Percentiles rank a stretch among this genome's conserved stretches.
phyloP scores from a whole-genome alignment of 2,113 vertebrate species.

The Clarias gariepinus region DNA sequence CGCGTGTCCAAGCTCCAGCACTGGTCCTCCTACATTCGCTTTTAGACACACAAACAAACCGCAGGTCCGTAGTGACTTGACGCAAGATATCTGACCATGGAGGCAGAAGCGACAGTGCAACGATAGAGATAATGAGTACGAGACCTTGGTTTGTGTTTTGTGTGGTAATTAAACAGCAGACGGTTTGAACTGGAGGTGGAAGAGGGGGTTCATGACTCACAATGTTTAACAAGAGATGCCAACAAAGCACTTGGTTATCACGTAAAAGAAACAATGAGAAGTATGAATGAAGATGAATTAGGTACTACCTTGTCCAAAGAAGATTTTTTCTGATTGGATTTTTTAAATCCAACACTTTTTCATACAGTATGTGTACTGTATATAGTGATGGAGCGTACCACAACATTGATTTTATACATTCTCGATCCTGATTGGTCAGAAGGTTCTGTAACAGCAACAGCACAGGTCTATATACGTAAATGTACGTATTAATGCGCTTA shows the following conservation, averaged over 20 bases:
- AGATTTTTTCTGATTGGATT: not conserved
- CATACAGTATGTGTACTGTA: not conserved
- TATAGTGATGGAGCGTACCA: not conserved
- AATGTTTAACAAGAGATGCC: not conserved
- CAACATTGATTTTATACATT: not conserved
- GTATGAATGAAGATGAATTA: not conserved
- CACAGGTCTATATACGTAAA: too few relatives aligned
- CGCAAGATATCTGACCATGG: not conserved
- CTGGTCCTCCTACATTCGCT: constrained; percentile 7
- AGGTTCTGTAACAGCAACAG: too few relatives aligned
- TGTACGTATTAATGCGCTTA: too few relatives aligned
- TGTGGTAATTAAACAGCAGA: not conserved
- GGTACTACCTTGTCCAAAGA: not conserved
- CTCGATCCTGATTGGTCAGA: not conserved
- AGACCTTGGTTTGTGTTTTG: not conserved
- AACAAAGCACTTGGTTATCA: not conserved
- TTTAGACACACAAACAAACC: not conserved
- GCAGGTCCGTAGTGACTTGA: not conserved
- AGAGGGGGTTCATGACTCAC: not conserved
- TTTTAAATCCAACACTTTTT: too few relatives aligned
- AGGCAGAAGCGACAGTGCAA: not conserved
- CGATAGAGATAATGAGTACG: not conserved
- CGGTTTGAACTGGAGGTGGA: not conserved
- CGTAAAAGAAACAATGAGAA: too few relatives aligned
- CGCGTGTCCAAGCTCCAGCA: not conserved